Percentiles rank a stretch among this genome's conserved stretches.
Conservation (phyloP, 2,888 invertebrate species). For the Acanthosoma haemorrhoidale region DNA sequence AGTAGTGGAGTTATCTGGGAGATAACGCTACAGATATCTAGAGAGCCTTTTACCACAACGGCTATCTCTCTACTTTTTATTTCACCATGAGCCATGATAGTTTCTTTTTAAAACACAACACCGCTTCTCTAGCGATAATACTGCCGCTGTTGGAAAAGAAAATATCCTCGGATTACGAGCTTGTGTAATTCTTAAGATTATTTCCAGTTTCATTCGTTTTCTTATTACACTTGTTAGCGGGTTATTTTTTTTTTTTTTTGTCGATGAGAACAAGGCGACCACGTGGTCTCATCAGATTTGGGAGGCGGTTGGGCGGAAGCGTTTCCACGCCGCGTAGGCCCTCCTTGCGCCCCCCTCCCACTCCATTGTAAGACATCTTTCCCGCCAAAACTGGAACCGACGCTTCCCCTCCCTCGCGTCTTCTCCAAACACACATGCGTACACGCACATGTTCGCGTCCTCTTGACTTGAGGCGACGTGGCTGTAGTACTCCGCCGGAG, state of each 20-base stretch:
- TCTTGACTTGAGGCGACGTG: too few species aligned
- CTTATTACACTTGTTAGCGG: neutral
- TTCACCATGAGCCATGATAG: neutral
- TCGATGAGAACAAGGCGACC: too few species aligned
- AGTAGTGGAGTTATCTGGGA: constrained; percentile 13
- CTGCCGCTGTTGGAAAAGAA: too few species aligned
- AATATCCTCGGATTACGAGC: too few species aligned
- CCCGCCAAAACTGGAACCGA: constrained; percentile 7
- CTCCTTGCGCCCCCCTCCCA: too few species aligned
- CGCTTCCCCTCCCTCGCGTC: neutral
- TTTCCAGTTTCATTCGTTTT: too few species aligned
- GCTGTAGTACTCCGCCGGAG: too few species aligned
- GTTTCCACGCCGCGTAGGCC: constrained; percentile 9
- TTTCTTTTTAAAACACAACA: too few species aligned
- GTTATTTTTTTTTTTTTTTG: neutral
- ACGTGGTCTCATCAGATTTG: neutral
- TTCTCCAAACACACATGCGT: constrained; percentile 1
- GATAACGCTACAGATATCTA: neutral
- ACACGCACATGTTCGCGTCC: constrained; percentile 2
- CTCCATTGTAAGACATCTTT: too few species aligned
- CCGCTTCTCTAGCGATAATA: too few species aligned
- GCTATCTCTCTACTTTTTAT: neutral
- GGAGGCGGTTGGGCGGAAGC: neutral
- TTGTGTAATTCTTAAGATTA: too few species aligned
- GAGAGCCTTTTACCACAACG: neutral